Base-by-base conservation (phyloP, 2,113 vertebrate genomes). In the Vulpes ferrilata region DNA sequence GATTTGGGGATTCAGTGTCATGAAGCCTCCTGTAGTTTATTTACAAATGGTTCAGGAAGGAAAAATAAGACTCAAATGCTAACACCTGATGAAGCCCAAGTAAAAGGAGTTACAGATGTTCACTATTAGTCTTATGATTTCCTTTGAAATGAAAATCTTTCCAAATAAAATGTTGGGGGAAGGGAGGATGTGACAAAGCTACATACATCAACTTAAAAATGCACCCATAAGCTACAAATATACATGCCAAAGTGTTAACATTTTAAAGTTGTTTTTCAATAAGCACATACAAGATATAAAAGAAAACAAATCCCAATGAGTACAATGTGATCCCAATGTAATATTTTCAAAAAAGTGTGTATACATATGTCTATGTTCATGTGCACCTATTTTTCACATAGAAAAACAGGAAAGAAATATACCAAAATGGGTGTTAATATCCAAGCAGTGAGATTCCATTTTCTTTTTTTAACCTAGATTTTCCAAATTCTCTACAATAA, bases 101-200 rank as follows among this genome's bases (percentile, higher is more conserved):
- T 15, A 35, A 32, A 78, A 71, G 35, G 55, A 23, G 62, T n/a
- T 53, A 76, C 1, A 87, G 51, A 90, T 0, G 38, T 17, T 67
- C 53, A 60, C 1, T 43, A 23, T n/a, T 60, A 59, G 32, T 69
- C 78, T 78, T 64, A 74, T 0, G 32, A 65, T 78, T 48, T 43
- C 48, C 89, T 93, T 27, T 53, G 80, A 74, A 83, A 60, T 69
- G 25, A 88, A 96, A 96, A 76, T 11, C 64, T 76, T 91, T 74
- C 74, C n/a, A 79, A 32, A 92, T 23, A 55, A 92, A 92, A 79
- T 60, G 15, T 0, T 76, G 60, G 27, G 35, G 4, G 11, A 43
- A 59, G 20, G 57, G 8, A 83, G 7, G 53, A 84, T 30, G 7
- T 43, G 20, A 51, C 4, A 84, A 10, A 82, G 25, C 23, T 27